Conservation (phyloP, 1,140 invertebrate genomes). For the Cydia amplana region DNA sequence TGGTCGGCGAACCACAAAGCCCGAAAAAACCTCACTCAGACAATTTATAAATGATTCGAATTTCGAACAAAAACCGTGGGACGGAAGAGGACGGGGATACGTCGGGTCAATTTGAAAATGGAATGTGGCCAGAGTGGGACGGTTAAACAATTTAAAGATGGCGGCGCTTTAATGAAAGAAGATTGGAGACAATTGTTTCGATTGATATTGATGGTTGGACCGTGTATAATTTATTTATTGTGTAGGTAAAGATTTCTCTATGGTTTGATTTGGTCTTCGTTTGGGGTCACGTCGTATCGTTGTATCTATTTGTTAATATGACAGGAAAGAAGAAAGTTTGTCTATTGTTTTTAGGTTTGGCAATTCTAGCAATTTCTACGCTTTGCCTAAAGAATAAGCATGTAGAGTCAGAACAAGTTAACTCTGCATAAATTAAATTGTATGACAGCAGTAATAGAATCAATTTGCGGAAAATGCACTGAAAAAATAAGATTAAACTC, state of each 20-base stretch:
- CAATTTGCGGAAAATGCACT: no score
- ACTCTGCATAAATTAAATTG: no score
- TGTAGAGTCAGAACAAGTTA: no score
- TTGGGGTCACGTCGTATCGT: neutral
- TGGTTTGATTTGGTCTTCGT: conserved; percentile 13
- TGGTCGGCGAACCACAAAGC: conserved; percentile 31
- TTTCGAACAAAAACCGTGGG: conserved; percentile 33
- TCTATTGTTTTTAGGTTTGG: neutral
- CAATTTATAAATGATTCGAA: conserved; percentile 44
- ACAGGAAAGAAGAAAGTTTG: neutral
- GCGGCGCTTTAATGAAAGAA: conserved; percentile 40
- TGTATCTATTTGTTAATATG: conserved; percentile 9
- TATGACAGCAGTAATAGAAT: no score
- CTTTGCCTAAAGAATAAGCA: neutral
- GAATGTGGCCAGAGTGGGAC: conserved; percentile 36
- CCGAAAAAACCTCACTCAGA: conserved; percentile 10
- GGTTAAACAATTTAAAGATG: conserved; percentile 41
- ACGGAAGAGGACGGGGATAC: conserved; percentile 33
- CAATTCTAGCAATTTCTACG: neutral
- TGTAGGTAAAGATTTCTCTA: conserved; percentile 19
- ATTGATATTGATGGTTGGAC: conserved; percentile 39
- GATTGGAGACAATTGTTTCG: conserved; percentile 41
- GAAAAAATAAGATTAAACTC: no score
- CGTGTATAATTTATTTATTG: conserved; percentile 32
- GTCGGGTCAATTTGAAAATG: conserved; percentile 40